Evolutionary conservation across 2,113 vertebrate species (phyloP), one percentile per base, ranked within the genome.

Genomic region (Lasiurus cinereus): DNA sequence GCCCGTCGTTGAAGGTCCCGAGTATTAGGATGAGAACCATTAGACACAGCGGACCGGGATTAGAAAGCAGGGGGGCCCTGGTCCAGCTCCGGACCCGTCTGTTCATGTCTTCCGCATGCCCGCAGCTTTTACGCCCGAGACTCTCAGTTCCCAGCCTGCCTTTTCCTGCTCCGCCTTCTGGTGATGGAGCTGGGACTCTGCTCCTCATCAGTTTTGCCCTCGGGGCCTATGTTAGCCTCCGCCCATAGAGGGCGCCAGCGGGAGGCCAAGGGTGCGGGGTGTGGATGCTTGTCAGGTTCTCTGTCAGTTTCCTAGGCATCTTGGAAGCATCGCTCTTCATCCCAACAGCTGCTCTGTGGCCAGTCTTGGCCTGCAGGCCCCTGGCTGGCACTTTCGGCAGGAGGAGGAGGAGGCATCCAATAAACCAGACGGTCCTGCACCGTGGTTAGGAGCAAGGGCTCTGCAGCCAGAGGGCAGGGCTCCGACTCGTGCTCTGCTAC

Each of bases 251-350:
- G 90, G 86, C 4, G 7, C 69, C 31, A 52, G 76, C 11, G 8
- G 46, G 62, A 82, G 52, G 5, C 19, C 13, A 7, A 36, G 11
- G 43, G 11, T 39, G 43, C 15, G 4, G 72, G 43, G 14, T 21
- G 13, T 3, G 54, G 54, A 21, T 56, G 54, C 54, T 56, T 19
- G 54, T 56, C 54, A 18, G 8, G 54, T 8, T 56, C 54, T 50
- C 50, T 15, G 14, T 50, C 2, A 3, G 19, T 56, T 76, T 18
- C 1, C 15, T 21, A 12, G 27, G 80, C 8, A 0, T 33, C 33
- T 16, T 1, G 0, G 3, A 48, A 80, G 56, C 19, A 1, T 5
- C 1, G 29, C 50, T 62, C 54, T 0, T 0, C 0, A 0, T n/a
- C 76, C 46, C 6, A n/a, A 14, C 10, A n/a, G n/a, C n/a, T n/a